A percentile compares a stretch with the other conserved stretches of the same genome.
Conservation (phyloP, 2,888 invertebrate species). For the Ditula angustiorana region DNA sequence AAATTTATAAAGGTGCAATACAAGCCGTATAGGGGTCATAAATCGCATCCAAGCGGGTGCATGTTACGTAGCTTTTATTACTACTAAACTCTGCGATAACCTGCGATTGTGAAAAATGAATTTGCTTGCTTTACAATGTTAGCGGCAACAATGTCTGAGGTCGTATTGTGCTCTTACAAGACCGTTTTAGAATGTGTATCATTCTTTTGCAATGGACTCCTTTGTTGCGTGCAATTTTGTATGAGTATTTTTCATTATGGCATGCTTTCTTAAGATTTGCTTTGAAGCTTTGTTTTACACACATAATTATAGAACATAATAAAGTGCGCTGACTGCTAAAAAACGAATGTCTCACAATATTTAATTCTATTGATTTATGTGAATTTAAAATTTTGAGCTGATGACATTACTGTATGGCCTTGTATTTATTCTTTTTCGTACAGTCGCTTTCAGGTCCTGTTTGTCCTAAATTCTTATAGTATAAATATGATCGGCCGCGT, state of each 20-base stretch:
- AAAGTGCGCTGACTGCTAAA: too few relatives aligned
- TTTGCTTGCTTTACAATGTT: constrained; percentile 46
- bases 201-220: constrained; percentile 6
- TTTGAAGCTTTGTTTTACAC: neutral
- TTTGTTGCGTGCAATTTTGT: constrained; percentile 9
- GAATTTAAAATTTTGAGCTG: too few relatives aligned
- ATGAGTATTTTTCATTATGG: constrained; percentile 15
- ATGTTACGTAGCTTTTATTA: constrained; percentile 51
- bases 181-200: constrained; percentile 21
- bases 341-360: too few relatives aligned
- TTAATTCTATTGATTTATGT: too few relatives aligned
- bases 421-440: too few relatives aligned
- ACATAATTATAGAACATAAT: too few relatives aligned
- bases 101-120: constrained; percentile 52
- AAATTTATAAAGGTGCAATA: constrained; percentile 39
- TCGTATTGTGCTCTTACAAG: constrained; percentile 24
- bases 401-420: too few relatives aligned
- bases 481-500: too few relatives aligned
- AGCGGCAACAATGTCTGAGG: constrained; percentile 37
- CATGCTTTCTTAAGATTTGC: neutral
- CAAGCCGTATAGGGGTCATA: constrained; percentile 41
- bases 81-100: constrained; percentile 50
- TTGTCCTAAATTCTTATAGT: too few relatives aligned
- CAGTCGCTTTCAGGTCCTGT: too few relatives aligned
- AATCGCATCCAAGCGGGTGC: constrained; percentile 47